Conservation (phyloP, 2,113 vertebrate species). For the Vicugna pacos region DNA sequence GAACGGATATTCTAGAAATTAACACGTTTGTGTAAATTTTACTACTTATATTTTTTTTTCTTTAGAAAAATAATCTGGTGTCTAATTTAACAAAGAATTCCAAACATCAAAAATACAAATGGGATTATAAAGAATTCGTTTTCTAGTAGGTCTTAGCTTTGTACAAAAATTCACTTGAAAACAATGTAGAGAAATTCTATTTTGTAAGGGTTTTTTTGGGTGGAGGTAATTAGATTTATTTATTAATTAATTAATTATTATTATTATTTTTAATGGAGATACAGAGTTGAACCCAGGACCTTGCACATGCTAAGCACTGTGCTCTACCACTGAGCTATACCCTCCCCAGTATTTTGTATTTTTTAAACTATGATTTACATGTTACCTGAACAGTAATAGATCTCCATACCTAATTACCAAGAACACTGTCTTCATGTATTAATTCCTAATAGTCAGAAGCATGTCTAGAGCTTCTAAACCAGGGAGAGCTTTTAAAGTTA, state of each 20-base stretch:
- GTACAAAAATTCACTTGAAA: background rate
- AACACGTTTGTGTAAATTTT: background rate
- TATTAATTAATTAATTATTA: too few relatives aligned
- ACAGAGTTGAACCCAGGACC: too few relatives aligned
- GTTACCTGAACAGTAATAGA: background rate
- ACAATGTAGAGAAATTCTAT: background rate
- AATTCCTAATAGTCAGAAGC: background rate
- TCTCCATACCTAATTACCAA: background rate
- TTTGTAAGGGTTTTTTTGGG: background rate
- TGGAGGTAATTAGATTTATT: too few relatives aligned
- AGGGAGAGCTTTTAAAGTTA: background rate
- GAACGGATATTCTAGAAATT: background rate
- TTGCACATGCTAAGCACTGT: too few relatives aligned
- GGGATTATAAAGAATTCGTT: background rate
- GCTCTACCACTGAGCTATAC: too few relatives aligned
- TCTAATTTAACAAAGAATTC: background rate
- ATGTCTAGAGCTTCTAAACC: background rate
- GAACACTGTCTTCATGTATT: background rate
- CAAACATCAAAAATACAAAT: background rate
- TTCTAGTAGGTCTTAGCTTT: background rate
- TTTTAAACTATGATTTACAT: background rate
- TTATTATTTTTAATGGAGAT: too few relatives aligned
- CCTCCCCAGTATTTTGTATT: background rate
- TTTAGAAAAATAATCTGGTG: background rate
- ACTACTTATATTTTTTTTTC: background rate